Evolutionary conservation across 1,140 invertebrate genomes (phyloP).

Genomic region (Drusus annulatus): DNA sequence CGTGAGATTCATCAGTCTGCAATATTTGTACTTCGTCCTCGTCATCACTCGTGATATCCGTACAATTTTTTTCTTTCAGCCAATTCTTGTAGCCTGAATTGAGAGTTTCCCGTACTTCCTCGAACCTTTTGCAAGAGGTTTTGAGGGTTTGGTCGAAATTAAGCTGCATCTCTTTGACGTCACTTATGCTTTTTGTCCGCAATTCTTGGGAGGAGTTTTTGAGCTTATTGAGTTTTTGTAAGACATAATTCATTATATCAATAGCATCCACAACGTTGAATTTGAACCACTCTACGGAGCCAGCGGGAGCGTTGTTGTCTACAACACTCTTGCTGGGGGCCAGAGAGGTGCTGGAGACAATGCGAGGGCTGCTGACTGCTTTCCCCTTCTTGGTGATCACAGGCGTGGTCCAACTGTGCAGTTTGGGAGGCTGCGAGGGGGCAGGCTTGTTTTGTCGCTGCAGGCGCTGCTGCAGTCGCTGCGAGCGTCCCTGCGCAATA

Average conservation of each 20-base stretch:
- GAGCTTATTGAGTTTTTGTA: conserved; percentile 64
- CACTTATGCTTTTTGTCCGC: conserved; percentile 63
- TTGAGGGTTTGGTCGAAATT: conserved; percentile 64
- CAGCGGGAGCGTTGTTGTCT: background rate
- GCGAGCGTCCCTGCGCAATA: conserved; percentile 6
- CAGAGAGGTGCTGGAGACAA: background rate
- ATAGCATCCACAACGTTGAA: conserved; percentile 68
- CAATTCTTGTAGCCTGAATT: conserved; percentile 67
- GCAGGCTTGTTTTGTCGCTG: conserved; percentile 39
- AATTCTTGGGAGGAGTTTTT: conserved; percentile 65
- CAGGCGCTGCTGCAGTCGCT: conserved; percentile 35
- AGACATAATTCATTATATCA: conserved; percentile 67
- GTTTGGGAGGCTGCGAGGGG: conserved; percentile 1
- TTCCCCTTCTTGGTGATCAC: conserved; percentile 15
- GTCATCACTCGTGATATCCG: conserved; percentile 51
- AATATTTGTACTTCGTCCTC: conserved; percentile 67
- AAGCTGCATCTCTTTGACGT: conserved; percentile 66
- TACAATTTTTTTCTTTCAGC: conserved; percentile 61
- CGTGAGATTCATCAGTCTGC: conserved; percentile 57
- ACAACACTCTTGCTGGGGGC: background rate
- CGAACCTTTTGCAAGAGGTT: conserved; percentile 64
- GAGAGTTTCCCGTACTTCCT: conserved; percentile 66
- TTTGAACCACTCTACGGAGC: conserved; percentile 67
- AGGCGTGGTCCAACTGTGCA: conserved; percentile 43
- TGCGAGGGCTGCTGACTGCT: background rate